Conservation (phyloP, 2,113 vertebrate genomes). For the Leptobrachium leishanense region DNA sequence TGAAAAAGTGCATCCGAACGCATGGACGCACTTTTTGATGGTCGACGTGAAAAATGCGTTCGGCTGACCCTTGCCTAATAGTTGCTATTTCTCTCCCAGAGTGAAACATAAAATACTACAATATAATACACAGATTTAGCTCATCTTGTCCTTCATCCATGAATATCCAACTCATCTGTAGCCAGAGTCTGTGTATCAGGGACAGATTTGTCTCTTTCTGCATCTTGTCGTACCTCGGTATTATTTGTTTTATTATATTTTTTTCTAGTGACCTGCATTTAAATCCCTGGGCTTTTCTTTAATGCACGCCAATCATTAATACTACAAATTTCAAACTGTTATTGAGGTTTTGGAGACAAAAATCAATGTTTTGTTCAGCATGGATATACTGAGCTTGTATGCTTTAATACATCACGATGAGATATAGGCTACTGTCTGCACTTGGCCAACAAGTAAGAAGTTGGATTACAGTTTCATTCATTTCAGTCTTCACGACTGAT, state of each 20-base stretch:
- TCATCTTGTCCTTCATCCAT: neutral
- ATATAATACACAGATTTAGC: neutral
- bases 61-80: no score
- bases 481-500: no score
- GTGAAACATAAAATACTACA: no score
- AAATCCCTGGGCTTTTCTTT: neutral
- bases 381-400: neutral
- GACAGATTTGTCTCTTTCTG: neutral
- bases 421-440: neutral
- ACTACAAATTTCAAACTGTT: neutral
- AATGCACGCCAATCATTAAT: neutral
- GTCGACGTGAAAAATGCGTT: no score
- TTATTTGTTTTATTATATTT: neutral
- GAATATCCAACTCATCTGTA: neutral
- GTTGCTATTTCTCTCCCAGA: no score
- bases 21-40: no score
- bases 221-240: neutral
- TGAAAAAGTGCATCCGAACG: no score
- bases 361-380: neutral
- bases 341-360: neutral
- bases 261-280: neutral
- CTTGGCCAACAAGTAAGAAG: neutral
- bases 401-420: neutral
- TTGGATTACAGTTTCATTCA: neutral
- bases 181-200: neutral